Percentiles rank a stretch among this genome's conserved stretches.
Conservation (phyloP, 2,113 vertebrate species). For the Penelope pileata region DNA sequence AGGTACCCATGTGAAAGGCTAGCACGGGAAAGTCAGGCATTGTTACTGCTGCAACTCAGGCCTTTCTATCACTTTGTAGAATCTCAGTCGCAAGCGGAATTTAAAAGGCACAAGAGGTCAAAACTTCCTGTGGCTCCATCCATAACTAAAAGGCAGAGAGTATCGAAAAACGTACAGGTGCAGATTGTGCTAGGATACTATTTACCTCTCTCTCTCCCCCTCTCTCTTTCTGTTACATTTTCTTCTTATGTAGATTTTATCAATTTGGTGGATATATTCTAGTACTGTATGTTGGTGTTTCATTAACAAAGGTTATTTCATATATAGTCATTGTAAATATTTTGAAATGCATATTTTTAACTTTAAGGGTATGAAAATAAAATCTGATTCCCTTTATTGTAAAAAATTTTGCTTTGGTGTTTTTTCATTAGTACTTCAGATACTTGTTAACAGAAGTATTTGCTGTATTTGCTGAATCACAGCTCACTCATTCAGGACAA, state of each 20-base stretch:
- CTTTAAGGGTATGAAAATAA: conserved; percentile 77
- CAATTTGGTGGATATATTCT: conserved; percentile 69
- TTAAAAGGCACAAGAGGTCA: conserved; percentile 13
- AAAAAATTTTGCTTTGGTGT: conserved; percentile 16
- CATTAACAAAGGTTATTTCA: conserved; percentile 76
- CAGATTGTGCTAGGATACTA: conserved; percentile 35
- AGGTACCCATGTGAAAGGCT: conserved; percentile 24
- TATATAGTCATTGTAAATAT: conserved; percentile 83
- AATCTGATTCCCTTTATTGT: conserved; percentile 72
- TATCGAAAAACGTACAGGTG: neutral
- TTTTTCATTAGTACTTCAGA: neutral
- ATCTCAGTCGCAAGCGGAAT: conserved; percentile 19
- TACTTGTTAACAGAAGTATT: neutral
- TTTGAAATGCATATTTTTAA: conserved; percentile 83
- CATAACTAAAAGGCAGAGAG: neutral
- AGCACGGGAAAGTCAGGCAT: neutral
- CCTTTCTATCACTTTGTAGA: conserved; percentile 29
- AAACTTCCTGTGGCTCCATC: conserved; percentile 1
- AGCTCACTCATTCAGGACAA: neutral
- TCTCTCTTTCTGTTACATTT: conserved; percentile 71
- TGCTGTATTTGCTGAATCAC: neutral
- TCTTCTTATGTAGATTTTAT: conserved; percentile 66
- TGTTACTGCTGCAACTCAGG: conserved; percentile 31
- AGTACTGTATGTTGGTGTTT: conserved; percentile 80
- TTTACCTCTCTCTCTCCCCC: conserved; percentile 49